A percentile compares a stretch with the other conserved stretches of the same genome.
Evolutionary conservation across 2,797 vertebrate genomes (phyloP).

Genomic region (Gallirallus australis): DNA sequence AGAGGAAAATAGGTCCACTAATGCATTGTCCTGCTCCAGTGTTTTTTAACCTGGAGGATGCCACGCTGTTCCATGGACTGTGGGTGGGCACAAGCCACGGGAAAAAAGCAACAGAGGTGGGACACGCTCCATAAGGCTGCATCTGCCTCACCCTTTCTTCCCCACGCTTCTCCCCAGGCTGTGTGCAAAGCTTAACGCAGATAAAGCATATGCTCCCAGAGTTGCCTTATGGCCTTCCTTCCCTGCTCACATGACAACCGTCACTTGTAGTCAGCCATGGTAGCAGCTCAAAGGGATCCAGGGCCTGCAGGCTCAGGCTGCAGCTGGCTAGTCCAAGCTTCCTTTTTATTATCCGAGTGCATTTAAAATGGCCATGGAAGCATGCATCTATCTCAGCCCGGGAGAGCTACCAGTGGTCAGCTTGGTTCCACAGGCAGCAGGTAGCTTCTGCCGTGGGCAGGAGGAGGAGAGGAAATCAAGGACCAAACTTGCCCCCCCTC

Average conservation of each 20-base stretch:
- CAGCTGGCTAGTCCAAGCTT: slow-evolving; percentile 48
- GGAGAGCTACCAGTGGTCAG: background rate
- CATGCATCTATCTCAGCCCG: accelerated
- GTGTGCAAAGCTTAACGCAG: slow-evolving; percentile 27
- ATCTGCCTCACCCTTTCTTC: slow-evolving; percentile 50
- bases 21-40: slow-evolving; percentile 44
- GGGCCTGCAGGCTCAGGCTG: slow-evolving; percentile 67
- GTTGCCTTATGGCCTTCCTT: slow-evolving; percentile 61
- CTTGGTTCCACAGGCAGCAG: background rate
- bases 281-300: slow-evolving; percentile 57
- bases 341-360: background rate
- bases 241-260: slow-evolving; percentile 62
- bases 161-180: slow-evolving; percentile 38
- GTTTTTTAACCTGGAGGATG: slow-evolving; percentile 58
- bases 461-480: background rate
- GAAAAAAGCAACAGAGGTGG: slow-evolving; percentile 23
- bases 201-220: slow-evolving; percentile 62
- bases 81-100: slow-evolving; percentile 26
- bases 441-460: background rate
- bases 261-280: slow-evolving; percentile 67
- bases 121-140: slow-evolving; percentile 33
- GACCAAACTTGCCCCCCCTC: background rate
- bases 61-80: background rate
- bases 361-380: background rate
- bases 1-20: slow-evolving; percentile 54